Evolutionary conservation across 2,797 vertebrate genomes (phyloP).

Genomic region (Platalea minor): DNA sequence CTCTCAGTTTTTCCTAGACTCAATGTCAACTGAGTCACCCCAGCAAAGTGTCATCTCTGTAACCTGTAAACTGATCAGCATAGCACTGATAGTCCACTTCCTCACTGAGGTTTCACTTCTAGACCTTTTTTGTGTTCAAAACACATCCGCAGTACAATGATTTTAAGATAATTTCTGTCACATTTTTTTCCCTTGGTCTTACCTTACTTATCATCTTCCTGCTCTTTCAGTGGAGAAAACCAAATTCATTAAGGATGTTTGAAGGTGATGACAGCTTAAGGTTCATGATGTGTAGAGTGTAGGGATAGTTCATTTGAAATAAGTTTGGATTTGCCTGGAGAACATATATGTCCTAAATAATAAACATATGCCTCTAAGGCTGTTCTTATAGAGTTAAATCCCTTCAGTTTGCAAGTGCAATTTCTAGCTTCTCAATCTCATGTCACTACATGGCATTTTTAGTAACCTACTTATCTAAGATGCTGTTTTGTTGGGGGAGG

Average conservation of each 20-base stretch:
- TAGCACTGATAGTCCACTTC: background rate
- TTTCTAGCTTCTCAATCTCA: constrained; percentile 4
- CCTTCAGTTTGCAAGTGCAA: background rate
- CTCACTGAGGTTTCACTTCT: background rate
- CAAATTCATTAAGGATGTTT: background rate
- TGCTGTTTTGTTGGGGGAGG: background rate
- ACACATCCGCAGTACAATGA: background rate
- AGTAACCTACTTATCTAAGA: constrained; percentile 32
- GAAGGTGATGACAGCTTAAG: background rate
- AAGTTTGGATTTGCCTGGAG: background rate
- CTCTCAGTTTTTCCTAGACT: background rate
- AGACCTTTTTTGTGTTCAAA: background rate
- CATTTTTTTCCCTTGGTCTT: background rate
- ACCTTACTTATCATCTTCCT: background rate
- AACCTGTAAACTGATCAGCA: background rate
- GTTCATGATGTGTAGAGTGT: background rate
- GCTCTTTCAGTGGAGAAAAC: background rate
- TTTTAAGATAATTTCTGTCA: background rate
- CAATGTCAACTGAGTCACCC: background rate
- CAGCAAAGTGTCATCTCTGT: background rate
- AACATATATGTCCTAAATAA: constrained; percentile 1
- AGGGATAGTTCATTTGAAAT: background rate
- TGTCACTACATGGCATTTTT: background rate
- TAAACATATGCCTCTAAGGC: constrained; percentile 10
- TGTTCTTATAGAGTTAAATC: background rate